These are phyloP conservation scores for Pachypeltis micranthus DNA, from an alignment of 1,140 invertebrate species.

Conservation along the genomic window DNA sequence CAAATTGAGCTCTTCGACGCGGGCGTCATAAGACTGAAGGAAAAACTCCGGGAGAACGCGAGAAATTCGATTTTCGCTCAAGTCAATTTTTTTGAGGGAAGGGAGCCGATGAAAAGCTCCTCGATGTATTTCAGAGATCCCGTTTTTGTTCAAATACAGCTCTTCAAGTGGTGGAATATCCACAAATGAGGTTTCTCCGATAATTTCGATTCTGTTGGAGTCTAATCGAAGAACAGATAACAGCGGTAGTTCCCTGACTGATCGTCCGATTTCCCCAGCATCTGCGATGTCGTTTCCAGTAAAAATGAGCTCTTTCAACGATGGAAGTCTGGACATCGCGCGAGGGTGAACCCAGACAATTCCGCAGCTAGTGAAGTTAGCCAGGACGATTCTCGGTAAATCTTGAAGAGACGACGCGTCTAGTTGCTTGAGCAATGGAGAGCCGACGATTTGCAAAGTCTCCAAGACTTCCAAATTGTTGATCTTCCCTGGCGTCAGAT, in stretches of 20 bases:
- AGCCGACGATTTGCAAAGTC: constrained; percentile 59
- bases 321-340: constrained; percentile 54
- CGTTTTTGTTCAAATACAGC: constrained; percentile 57
- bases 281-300: constrained; percentile 58
- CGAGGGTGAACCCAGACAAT: constrained; percentile 67
- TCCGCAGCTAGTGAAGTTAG: constrained; percentile 67
- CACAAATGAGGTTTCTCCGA: constrained; percentile 66
- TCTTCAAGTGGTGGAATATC: constrained; percentile 58
- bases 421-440: constrained; percentile 47
- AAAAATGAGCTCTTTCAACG: constrained; percentile 56
- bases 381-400: constrained; percentile 52
- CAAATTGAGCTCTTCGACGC: constrained; percentile 62
- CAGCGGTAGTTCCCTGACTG: constrained; percentile 56
- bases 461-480: constrained; percentile 57
- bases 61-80: constrained; percentile 65
- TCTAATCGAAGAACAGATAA: constrained; percentile 56
- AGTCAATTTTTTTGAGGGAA: constrained; percentile 53
- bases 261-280: constrained; percentile 62
- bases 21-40: constrained; percentile 45
- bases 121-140: constrained; percentile 55
- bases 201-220: constrained; percentile 52
- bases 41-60: constrained; percentile 69
- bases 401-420: constrained; percentile 62
- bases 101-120: constrained; percentile 69
- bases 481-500: constrained; percentile 58